Evolutionary conservation across 1,140 invertebrate species (phyloP), one percentile per base, ranked within the genome.

Genomic region (Zaprionus camerounensis): DNA sequence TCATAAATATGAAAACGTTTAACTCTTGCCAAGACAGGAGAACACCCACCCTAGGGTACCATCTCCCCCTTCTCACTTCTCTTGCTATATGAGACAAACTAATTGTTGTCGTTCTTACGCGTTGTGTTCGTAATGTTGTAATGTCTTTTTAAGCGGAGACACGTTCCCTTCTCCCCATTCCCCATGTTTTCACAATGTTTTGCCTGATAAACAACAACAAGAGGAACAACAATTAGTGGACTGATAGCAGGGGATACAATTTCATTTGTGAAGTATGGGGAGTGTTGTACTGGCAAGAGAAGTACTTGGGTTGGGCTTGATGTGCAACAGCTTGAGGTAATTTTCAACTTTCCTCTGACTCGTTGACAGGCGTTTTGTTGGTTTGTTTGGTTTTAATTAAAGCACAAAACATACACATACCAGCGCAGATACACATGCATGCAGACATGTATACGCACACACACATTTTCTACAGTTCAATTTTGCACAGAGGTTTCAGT

Each of bases 1-100:
- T 91, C 88, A 88, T 91, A 91, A 91, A 91, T 91, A 91, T 83
- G 82, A 86, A 85, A 91, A 91, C 88, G 84, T 91, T 91, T 91
- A 91, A 91, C 88, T 91, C 88, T 91, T 91, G 78, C 69, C 56
- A 70, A 24, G 24, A 36, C 66, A 38, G 9, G 2, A 17, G 38
- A 13, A n/a, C 58, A 41, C 36, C 38, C 31, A 13, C 49, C 22
- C 24, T 24, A 7, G 38, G 38, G 38, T n/a, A 41, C 2, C 41
- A 13, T 34, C 15, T 11, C 20, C 13, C 20, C n/a, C n/a, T 20
- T 15, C 46, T 4, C 15, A 12, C 36, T 44, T 12, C 38, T 34
- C 31, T 26, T 79, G 67, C 66, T 76, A 76, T 90, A 77, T 80
- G 81, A 91, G 84, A 91, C 81, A 91, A 84, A 91, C 88, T 91